These are phyloP conservation scores for Drosophila grimshawi DNA, from an alignment of 1,140 invertebrate genomes.

Conservation along the genomic window DNA sequence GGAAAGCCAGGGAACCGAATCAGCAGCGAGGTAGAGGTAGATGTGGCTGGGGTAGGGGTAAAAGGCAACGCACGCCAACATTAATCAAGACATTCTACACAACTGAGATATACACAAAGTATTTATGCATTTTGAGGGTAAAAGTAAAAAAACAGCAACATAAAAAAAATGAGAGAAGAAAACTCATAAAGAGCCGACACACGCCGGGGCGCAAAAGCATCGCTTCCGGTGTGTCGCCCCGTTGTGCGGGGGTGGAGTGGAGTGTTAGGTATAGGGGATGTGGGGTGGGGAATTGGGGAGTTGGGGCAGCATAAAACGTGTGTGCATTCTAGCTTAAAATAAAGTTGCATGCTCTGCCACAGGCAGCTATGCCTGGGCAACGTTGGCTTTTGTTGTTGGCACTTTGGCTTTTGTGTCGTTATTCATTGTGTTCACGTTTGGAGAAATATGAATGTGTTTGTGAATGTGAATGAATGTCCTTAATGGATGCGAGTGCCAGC, in stretches of 20 bases:
- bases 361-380: conserved; percentile 25
- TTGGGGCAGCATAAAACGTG: conserved; percentile 38
- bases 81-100: conserved; percentile 75
- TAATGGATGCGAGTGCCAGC: conserved; percentile 60
- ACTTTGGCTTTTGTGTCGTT: conserved; percentile 83
- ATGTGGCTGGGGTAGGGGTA: conserved; percentile 48
- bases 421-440: conserved; percentile 68
- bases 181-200: conserved; percentile 66
- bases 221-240: conserved; percentile 74
- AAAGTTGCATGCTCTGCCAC: conserved; percentile 70
- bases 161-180: conserved; percentile 43
- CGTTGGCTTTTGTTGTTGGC: conserved; percentile 53
- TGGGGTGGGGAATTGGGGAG: background rate
- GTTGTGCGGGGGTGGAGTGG: background rate
- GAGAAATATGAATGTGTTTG: conserved; percentile 62
- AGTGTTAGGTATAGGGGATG: background rate
- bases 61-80: conserved; percentile 80
- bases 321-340: conserved; percentile 82
- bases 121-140: conserved; percentile 76
- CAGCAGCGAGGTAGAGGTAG: background rate
- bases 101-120: conserved; percentile 53
- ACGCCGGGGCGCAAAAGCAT: conserved; percentile 79
- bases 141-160: conserved; percentile 14
- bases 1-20: background rate
- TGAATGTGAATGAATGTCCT: conserved; percentile 38